These are phyloP conservation scores for Dicentrarchus labrax DNA, from an alignment of 2,113 vertebrate genomes.

Conservation along the genomic window DNA sequence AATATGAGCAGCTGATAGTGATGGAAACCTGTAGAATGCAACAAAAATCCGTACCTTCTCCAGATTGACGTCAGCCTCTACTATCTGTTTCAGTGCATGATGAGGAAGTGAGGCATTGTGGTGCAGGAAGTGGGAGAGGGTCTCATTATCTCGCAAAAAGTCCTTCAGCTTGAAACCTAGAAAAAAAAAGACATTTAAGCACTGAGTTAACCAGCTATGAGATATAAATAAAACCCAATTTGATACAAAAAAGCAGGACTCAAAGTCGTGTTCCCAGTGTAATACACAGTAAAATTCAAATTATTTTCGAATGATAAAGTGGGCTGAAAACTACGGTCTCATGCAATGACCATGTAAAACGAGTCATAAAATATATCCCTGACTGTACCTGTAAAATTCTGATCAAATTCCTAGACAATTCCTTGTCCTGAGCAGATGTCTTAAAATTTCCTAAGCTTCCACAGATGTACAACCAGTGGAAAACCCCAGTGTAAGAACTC, in stretches of 20 bases:
- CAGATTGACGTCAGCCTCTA: conserved; percentile 89
- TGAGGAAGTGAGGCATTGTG: conserved; percentile 89
- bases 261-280: neutral
- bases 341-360: neutral
- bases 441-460: neutral
- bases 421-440: neutral
- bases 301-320: neutral
- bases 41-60: conserved; percentile 86
- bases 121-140: conserved; percentile 91
- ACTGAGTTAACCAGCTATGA: neutral
- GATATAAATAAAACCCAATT: neutral
- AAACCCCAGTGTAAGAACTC: neutral
- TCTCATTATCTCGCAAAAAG: conserved; percentile 93
- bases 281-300: neutral
- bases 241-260: neutral
- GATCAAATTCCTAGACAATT: neutral
- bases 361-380: neutral
- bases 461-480: neutral
- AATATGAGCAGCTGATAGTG: neutral
- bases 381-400: too few relatives aligned
- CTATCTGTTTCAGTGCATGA: conserved; percentile 85
- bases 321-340: neutral
- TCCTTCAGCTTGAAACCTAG: conserved; percentile 93
- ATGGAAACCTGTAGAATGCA: neutral
- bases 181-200: neutral